These are phyloP conservation scores for Synergus laeviventris DNA, from an alignment of 2,888 invertebrate genomes.

Conservation along the genomic window DNA sequence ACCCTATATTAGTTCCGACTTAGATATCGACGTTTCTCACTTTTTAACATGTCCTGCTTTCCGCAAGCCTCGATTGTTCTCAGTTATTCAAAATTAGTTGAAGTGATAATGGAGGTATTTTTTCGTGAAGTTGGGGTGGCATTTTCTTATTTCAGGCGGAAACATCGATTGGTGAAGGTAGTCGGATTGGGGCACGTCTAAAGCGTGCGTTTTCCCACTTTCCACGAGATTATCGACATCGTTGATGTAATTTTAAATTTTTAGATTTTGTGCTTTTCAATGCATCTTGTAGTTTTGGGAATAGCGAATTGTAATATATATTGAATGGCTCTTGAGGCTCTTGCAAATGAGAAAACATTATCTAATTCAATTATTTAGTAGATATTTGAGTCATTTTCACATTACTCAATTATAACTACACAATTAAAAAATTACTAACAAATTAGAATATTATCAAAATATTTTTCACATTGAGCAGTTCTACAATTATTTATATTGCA, in stretches of 20 bases:
- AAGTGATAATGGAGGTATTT: neutral
- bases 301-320: neutral
- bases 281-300: neutral
- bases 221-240: constrained; percentile 28
- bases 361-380: no score
- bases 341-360: no score
- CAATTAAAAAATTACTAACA: no score
- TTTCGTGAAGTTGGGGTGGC: neutral
- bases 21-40: constrained; percentile 12
- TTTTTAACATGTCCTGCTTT: constrained; percentile 9
- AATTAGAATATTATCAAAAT: no score
- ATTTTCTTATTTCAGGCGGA: constrained; percentile 16
- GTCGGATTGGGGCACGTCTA: constrained; percentile 33
- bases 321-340: no score
- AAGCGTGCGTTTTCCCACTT: constrained; percentile 32
- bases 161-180: constrained; percentile 36
- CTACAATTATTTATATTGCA: no score
- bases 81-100: neutral
- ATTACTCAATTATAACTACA: no score
- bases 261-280: neutral
- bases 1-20: constrained; percentile 6
- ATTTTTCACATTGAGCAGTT: no score
- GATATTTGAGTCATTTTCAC: no score
- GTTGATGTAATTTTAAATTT: constrained; percentile 17
- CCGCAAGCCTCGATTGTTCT: neutral